Percentiles rank a stretch among this genome's conserved stretches.
phyloP scores from a whole-genome alignment of 2,888 invertebrate species.

The Chalcosyrphus nemorum region DNA sequence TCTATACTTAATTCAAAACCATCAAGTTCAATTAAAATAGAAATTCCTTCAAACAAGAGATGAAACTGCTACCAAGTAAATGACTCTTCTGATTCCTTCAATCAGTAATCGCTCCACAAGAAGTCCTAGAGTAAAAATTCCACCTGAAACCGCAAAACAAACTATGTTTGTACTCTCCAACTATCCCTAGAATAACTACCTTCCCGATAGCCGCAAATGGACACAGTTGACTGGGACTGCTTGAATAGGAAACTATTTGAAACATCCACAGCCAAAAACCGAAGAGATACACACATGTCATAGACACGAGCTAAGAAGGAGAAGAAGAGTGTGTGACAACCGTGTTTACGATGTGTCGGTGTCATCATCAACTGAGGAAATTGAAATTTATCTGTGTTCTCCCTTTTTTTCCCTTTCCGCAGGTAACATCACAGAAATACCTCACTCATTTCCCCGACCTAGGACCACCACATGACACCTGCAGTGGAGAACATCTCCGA shows the following conservation, averaged over 20 bases:
- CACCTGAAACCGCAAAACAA: constrained; percentile 20
- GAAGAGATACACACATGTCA: neutral
- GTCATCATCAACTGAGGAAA: constrained; percentile 51
- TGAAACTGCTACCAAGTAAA: too few relatives aligned
- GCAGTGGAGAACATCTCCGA: constrained; percentile 16
- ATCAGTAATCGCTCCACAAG: too few relatives aligned
- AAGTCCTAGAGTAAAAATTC: too few relatives aligned
- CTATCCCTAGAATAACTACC: constrained; percentile 12
- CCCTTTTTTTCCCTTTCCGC: neutral
- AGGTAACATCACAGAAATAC: constrained; percentile 28
- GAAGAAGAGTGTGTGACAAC: constrained; percentile 26
- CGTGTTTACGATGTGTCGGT: constrained; percentile 14
- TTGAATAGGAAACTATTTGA: constrained; percentile 32
- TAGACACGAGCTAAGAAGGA: neutral
- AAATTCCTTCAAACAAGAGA: too few relatives aligned
- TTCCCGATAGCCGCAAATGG: constrained; percentile 36
- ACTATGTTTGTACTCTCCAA: constrained; percentile 31
- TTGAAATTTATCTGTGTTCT: constrained; percentile 46
- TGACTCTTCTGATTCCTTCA: too few relatives aligned
- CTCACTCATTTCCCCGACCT: constrained; percentile 17
- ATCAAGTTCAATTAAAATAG: too few relatives aligned
- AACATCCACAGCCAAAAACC: constrained; percentile 7
- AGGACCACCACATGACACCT: neutral
- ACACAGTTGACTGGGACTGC: constrained; percentile 30
- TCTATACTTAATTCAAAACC: too few relatives aligned